Base-by-base conservation (phyloP, 53 echinoderm and acorn worm genomes). In the Echinarachnius parma region DNA sequence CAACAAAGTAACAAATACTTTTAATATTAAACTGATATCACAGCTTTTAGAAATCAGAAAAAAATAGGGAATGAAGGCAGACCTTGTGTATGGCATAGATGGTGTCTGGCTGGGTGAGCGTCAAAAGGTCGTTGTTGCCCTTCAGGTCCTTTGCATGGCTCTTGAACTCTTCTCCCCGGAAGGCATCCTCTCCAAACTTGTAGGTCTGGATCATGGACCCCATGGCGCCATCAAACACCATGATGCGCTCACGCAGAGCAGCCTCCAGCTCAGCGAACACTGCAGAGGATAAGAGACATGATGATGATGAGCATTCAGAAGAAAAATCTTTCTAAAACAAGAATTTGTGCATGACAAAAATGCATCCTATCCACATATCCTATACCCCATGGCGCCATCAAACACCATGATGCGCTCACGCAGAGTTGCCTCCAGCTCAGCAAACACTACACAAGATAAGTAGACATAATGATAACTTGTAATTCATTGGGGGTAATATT, bases 141-240 rank as follows among this genome's bases (percentile, higher is more conserved):
- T 81, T 80, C 56, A 93, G 56, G 36, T 91, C 72, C 66, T 86
- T 86, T 29, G 87, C 18, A 48, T 93, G 93, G 53, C 81, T 60
- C 30, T 77, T 61, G 54, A 93, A 93, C 77, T 90, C 84, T 53
- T 83, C 82, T 10, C 93, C 93, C 9, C 93, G 81, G 70, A 86
- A 93, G 35, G 66, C 93, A 7, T 65, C 79, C 61, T 93, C 93
- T 33, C 78, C 81, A 67, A 84, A 83, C 53, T 93, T 86, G n/a
- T 75, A 78, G 16, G 27, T 37, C 70, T 93, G 93, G 28, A 90
- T 90, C 89, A 90, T 86, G 31, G 89, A 86, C 7, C 93, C 90
- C 93, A 93, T 93, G 8, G 90, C 93, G 32, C 93, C 93, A 76
- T 93, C 93, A 61, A 89, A 86, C 20, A 93, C 78, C 89, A 93